phyloP scores from a whole-genome alignment of 1,140 invertebrate genomes.

The Zophobas atratus region DNA sequence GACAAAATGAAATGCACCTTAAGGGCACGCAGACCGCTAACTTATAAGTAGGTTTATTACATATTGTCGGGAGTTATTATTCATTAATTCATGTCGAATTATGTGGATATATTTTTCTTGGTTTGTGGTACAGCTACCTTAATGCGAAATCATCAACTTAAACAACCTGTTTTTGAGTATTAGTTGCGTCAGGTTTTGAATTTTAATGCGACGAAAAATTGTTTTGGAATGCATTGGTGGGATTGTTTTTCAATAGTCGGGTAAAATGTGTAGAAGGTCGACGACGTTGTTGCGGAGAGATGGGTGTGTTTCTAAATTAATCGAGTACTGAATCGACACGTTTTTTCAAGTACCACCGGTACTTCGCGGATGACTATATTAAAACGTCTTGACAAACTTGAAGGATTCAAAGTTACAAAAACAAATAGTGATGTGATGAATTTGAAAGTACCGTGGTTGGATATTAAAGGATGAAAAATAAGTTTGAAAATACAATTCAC shows the following conservation, averaged over 20 bases:
- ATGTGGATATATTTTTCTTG: not conserved
- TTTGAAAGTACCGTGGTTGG: too few species aligned
- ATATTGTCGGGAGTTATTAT: slow-evolving; percentile 35
- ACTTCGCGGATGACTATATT: too few species aligned
- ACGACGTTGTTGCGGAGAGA: not conserved
- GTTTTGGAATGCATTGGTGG: not conserved
- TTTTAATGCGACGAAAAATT: not conserved
- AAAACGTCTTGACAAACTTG: too few species aligned
- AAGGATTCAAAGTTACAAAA: too few species aligned
- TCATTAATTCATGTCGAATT: slow-evolving; percentile 7
- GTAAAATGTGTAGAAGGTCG: not conserved
- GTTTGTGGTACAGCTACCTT: not conserved
- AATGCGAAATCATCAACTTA: not conserved
- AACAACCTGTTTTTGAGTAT: not conserved
- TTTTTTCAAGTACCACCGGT: too few species aligned
- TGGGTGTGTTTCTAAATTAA: too few species aligned
- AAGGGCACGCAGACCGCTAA: slow-evolving; percentile 40
- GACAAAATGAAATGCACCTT: slow-evolving; percentile 22
- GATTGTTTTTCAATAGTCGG: not conserved
- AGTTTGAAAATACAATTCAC: too few species aligned
- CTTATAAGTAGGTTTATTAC: slow-evolving; percentile 44
- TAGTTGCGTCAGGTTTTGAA: not conserved
- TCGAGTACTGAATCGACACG: too few species aligned
- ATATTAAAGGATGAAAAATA: too few species aligned
- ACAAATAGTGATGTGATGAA: too few species aligned